These are phyloP conservation scores for Trichopria drosophilae DNA, from an alignment of 2,888 invertebrate species.

Conservation along the genomic window DNA sequence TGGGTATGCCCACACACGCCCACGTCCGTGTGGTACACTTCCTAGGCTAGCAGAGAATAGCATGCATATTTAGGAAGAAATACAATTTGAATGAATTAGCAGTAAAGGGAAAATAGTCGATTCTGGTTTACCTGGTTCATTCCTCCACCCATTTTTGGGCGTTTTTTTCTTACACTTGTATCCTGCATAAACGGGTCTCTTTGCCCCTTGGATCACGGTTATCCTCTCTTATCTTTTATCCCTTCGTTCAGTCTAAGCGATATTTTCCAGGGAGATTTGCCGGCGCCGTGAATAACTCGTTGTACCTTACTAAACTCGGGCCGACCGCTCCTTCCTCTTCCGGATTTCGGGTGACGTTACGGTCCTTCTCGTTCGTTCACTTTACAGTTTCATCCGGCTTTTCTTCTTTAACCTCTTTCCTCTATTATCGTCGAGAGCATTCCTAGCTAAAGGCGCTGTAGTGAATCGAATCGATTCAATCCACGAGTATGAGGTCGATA, in stretches of 20 bases:
- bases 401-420: constrained; percentile 14
- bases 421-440: constrained; percentile 27
- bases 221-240: constrained; percentile 16
- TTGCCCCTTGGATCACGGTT: constrained; percentile 27
- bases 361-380: constrained; percentile 18
- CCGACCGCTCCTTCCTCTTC: constrained; percentile 6
- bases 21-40: constrained; percentile 18
- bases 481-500: no score
- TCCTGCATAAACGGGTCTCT: no score
- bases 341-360: constrained; percentile 10
- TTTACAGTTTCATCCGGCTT: constrained; percentile 5
- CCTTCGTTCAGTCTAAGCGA: constrained; percentile 41
- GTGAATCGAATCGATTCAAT: constrained; percentile 25
- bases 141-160: constrained; percentile 11
- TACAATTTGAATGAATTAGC: constrained; percentile 58
- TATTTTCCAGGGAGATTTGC: constrained; percentile 44
- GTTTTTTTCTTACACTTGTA: constrained; percentile 25
- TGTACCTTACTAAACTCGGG: neutral
- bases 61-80: constrained; percentile 54
- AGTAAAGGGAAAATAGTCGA: constrained; percentile 53
- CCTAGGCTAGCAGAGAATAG: constrained; percentile 32
- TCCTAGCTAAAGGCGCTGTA: constrained; percentile 16
- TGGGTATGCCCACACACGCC: constrained; percentile 20
- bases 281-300: constrained; percentile 38
- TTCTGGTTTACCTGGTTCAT: constrained; percentile 30